These are phyloP conservation scores for Babyrousa celebensis DNA, from an alignment of 2,797 vertebrate genomes.

Conservation along the genomic window DNA sequence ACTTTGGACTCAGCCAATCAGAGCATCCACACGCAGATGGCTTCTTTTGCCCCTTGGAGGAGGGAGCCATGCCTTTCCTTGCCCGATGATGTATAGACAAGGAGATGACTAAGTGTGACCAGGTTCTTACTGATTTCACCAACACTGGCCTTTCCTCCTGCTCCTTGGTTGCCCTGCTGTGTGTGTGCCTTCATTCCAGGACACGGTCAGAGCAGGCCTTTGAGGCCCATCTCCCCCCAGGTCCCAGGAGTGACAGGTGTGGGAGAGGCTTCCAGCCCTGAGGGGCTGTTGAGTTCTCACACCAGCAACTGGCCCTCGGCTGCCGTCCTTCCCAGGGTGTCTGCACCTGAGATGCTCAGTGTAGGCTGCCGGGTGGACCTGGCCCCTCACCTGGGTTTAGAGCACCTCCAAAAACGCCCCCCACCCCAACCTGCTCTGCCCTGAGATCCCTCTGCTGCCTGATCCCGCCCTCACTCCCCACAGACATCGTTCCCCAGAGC, in stretches of 20 bases:
- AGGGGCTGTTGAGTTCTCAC: neutral
- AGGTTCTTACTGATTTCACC: too few species aligned
- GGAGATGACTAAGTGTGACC: neutral
- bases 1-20: neutral
- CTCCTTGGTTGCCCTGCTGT: neutral
- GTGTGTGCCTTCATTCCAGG: neutral
- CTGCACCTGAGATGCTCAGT: neutral
- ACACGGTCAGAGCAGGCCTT: neutral
- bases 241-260: neutral
- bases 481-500: fast-evolving
- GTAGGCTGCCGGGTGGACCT: neutral
- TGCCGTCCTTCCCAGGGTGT: neutral
- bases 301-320: neutral
- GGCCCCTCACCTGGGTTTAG: too few species aligned
- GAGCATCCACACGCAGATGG: neutral
- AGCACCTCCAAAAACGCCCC: neutral
- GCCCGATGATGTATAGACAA: neutral
- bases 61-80: neutral
- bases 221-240: neutral
- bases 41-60: neutral
- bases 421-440: neutral
- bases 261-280: fast-evolving
- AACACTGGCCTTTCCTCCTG: neutral
- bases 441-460: neutral
- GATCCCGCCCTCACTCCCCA: neutral